Percentiles rank a stretch among this genome's conserved stretches.
These are phyloP conservation scores for Leptura quadrifasciata DNA, from an alignment of 2,888 invertebrate species.

Conservation along the genomic window DNA sequence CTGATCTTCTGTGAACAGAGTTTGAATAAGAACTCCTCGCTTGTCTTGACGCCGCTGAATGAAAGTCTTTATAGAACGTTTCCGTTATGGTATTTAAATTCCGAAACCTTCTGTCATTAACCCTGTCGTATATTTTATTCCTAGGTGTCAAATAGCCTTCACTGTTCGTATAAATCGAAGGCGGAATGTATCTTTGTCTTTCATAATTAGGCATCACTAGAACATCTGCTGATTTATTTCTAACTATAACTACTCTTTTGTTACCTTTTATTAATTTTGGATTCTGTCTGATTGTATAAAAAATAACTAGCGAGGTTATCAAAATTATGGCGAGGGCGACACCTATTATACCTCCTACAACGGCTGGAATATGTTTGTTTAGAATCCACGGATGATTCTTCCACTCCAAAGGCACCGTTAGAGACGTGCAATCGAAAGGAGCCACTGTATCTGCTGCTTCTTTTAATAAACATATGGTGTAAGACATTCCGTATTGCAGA, in stretches of 20 bases:
- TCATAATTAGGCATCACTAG: conserved; percentile 37
- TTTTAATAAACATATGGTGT: conserved; percentile 46
- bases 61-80: conserved; percentile 38
- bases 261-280: conserved; percentile 45
- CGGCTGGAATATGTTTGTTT: conserved; percentile 42
- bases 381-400: conserved; percentile 43
- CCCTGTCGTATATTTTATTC: conserved; percentile 32
- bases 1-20: conserved; percentile 21
- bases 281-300: conserved; percentile 39
- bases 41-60: conserved; percentile 16
- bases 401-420: conserved; percentile 41
- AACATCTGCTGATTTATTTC: conserved; percentile 36
- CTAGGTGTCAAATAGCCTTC: conserved; percentile 49
- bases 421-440: conserved; percentile 51
- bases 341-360: conserved; percentile 35
- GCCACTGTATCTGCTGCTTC: conserved; percentile 34
- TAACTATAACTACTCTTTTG: conserved; percentile 34
- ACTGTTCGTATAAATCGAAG: conserved; percentile 45
- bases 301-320: conserved; percentile 29
- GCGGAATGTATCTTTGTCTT: conserved; percentile 31
- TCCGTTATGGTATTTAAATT: conserved; percentile 45
- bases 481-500: conserved; percentile 34
- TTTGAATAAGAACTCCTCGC: conserved; percentile 9
- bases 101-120: conserved; percentile 32
- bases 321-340: conserved; percentile 23